phyloP scores from a whole-genome alignment of 2,888 invertebrate genomes.

The Neocrepidodera transversa region DNA sequence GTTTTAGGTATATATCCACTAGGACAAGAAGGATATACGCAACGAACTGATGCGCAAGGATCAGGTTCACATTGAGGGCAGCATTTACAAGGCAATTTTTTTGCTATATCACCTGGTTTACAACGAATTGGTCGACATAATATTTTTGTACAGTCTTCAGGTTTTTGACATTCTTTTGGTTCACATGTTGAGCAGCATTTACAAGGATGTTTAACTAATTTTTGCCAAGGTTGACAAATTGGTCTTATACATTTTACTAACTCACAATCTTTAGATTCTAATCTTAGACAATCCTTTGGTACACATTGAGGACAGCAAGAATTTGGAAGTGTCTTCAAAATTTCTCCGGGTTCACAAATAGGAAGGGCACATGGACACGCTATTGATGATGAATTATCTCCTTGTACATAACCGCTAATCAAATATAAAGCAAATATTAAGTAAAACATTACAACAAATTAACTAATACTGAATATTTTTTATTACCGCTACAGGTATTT shows the following conservation, averaged over 20 bases:
- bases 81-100: not conserved
- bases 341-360: not conserved
- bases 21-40: too few species aligned
- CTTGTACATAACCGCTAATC: too few species aligned
- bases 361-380: not conserved
- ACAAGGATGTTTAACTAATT: not conserved
- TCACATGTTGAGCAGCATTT: not conserved
- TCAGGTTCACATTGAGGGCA: not conserved
- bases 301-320: slow-evolving; percentile 4
- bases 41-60: not conserved
- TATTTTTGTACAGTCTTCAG: not conserved
- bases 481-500: too few species aligned
- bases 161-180: not conserved
- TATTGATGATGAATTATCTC: too few species aligned
- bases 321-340: not conserved
- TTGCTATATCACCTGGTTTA: not conserved
- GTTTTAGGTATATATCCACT: too few species aligned
- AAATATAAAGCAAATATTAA: too few species aligned
- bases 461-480: too few species aligned
- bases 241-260: not conserved
- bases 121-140: not conserved
- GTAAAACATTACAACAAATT: too few species aligned
- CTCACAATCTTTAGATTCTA: not conserved
- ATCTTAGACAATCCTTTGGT: not conserved
- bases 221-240: not conserved